These are phyloP conservation scores for Miltochrista miniata DNA, from an alignment of 2,888 invertebrate genomes.

Conservation along the genomic window DNA sequence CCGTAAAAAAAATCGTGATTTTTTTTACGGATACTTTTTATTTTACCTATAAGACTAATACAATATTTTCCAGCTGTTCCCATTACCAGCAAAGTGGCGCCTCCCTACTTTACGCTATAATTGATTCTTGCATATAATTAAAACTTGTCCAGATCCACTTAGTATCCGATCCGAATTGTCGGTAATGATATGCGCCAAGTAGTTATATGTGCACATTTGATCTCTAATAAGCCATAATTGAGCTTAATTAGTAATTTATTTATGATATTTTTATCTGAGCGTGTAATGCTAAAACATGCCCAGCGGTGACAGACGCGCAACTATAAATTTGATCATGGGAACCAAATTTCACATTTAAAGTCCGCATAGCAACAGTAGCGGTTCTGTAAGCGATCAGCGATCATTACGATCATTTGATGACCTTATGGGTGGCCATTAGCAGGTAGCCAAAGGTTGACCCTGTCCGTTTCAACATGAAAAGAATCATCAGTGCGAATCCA, in stretches of 20 bases:
- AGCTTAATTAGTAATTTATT: slow-evolving; percentile 25
- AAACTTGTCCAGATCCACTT: neutral
- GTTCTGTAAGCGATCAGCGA: neutral
- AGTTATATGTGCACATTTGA: neutral
- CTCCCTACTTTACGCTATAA: too few relatives aligned
- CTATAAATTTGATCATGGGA: slow-evolving; percentile 19
- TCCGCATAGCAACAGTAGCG: neutral
- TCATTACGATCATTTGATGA: neutral
- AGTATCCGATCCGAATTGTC: neutral
- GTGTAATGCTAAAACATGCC: slow-evolving; percentile 29
- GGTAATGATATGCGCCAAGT: slow-evolving; percentile 4
- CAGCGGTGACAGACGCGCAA: slow-evolving; percentile 13
- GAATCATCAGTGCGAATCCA: too few relatives aligned
- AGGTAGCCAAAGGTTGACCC: too few relatives aligned
- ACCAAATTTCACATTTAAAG: slow-evolving; percentile 21
- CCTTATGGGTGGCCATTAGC: too few relatives aligned
- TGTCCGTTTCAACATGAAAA: too few relatives aligned
- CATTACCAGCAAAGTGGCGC: too few relatives aligned
- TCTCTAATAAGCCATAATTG: slow-evolving; percentile 24
- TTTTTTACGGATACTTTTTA: too few relatives aligned
- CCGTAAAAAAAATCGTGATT: too few relatives aligned
- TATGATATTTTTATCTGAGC: neutral
- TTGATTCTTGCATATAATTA: neutral
- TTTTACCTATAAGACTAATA: too few relatives aligned
- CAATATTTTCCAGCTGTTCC: too few relatives aligned